Evolutionary conservation across 1,140 invertebrate species (phyloP), one percentile per base, ranked within the genome.

Genomic region (Pararge aegeria): DNA sequence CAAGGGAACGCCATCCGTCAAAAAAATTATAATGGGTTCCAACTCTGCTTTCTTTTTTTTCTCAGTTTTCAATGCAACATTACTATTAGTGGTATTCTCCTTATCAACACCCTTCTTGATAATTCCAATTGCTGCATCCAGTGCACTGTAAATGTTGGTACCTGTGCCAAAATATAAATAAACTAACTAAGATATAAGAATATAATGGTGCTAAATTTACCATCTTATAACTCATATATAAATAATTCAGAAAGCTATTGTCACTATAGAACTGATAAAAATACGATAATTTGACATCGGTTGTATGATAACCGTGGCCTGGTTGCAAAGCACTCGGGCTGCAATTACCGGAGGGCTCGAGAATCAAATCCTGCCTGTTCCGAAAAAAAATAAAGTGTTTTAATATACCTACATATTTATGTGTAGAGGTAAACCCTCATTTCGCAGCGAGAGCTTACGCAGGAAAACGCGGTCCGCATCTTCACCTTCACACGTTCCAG

Each of bases 1-100:
- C 2, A 94, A 95, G 1, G 94, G 91, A 61, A 95, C 91, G 29
- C 95, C 95, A 75, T 96, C 95, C 0, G 95, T 96, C 34, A 95
- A 78, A 82, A 96, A 96, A 16, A 96, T 92, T 6, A 96, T 92
- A 38, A 95, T 91, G 0, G 94, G 92, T 71, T 93, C 92, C 15
- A 68, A 50, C 40, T 69, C 53, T 24, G 2, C 7, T 7, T 7
- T 51, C 58, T 6, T 10, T 1, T 58, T 29, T 0, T 38, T 19
- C n/a, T 34, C 34, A 1, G 13, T 50, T 9, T 19, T 49, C n/a
- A 7, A 15, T n/a, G 15, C 21, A 29, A 12, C 20, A 12, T n/a
- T 34, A 4, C 3, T 10, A 6, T 44, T 24, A 13, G n/a, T 37
- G 24, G 10, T 29, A 20, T 46, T 54, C 9, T 20, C 20, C n/a